Conservation (phyloP, 1,140 invertebrate species). For the Ooceraea biroi region DNA sequence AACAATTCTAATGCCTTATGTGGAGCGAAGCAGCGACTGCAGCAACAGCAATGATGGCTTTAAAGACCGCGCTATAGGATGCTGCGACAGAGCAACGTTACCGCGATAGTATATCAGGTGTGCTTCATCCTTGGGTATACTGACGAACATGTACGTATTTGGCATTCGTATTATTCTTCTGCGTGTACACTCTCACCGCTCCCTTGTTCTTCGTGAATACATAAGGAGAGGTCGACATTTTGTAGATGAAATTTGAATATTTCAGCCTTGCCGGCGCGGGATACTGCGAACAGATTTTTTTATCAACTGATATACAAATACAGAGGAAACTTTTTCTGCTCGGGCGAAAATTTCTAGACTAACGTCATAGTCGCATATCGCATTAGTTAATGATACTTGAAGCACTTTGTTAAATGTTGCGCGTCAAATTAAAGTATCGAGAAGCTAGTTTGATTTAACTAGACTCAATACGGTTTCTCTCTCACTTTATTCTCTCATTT, state of each 20-base stretch:
- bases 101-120: constrained; percentile 59
- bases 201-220: constrained; percentile 50
- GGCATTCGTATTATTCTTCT: constrained; percentile 61
- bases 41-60: constrained; percentile 38
- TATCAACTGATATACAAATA: constrained; percentile 21
- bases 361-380: too few relatives aligned
- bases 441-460: not conserved
- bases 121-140: constrained; percentile 57
- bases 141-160: constrained; percentile 61
- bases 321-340: not conserved
- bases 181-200: constrained; percentile 23
- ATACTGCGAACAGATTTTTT: constrained; percentile 30
- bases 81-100: constrained; percentile 64
- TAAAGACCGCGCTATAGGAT: constrained; percentile 61
- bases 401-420: not conserved
- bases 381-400: too few relatives aligned
- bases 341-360: not conserved
- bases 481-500: not conserved
- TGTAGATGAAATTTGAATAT: constrained; percentile 49
- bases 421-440: not conserved
- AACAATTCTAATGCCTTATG: constrained; percentile 67
- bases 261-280: constrained; percentile 14
- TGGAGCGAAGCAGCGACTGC: constrained; percentile 46
- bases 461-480: too few relatives aligned
- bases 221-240: constrained; percentile 26